Percentiles rank a stretch among this genome's conserved stretches.
Conservation (phyloP, 1,140 invertebrate genomes). For the Pinna nobilis region DNA sequence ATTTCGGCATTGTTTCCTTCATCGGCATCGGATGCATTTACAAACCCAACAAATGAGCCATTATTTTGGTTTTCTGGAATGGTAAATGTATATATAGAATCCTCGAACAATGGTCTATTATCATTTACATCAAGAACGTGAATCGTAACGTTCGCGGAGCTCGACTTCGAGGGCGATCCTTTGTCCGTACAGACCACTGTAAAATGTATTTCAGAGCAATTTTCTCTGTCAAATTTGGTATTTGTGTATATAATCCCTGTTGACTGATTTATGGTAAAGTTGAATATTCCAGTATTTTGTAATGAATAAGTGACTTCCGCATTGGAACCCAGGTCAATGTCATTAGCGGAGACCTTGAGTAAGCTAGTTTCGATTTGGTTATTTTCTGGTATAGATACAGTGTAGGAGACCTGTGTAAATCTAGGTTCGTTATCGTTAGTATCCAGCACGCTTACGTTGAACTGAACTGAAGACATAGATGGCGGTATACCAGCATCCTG, state of each 20-base stretch:
- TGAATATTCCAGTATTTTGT: constrained; percentile 13
- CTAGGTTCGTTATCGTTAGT: constrained; percentile 69
- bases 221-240: constrained; percentile 80
- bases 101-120: constrained; percentile 55
- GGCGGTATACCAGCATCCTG: constrained; percentile 53
- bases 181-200: constrained; percentile 79
- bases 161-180: constrained; percentile 86
- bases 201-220: constrained; percentile 46
- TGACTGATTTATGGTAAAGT: constrained; percentile 88
- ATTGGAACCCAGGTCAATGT: constrained; percentile 63
- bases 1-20: constrained; percentile 88
- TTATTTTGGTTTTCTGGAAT: constrained; percentile 83
- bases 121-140: constrained; percentile 82
- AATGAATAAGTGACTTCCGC: constrained; percentile 54
- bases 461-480: constrained; percentile 33
- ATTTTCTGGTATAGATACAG: constrained; percentile 88
- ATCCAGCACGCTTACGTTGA: constrained; percentile 56
- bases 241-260: constrained; percentile 90
- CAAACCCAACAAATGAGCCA: constrained; percentile 88
- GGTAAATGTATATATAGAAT: constrained; percentile 53
- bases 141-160: constrained; percentile 50
- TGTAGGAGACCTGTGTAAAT: constrained; percentile 79
- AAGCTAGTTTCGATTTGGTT: constrained; percentile 89
- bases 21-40: constrained; percentile 92
- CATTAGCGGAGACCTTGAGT: constrained; percentile 82